Conservation (phyloP, 1,140 invertebrate genomes). For the Trypoxylus dichotomus region DNA sequence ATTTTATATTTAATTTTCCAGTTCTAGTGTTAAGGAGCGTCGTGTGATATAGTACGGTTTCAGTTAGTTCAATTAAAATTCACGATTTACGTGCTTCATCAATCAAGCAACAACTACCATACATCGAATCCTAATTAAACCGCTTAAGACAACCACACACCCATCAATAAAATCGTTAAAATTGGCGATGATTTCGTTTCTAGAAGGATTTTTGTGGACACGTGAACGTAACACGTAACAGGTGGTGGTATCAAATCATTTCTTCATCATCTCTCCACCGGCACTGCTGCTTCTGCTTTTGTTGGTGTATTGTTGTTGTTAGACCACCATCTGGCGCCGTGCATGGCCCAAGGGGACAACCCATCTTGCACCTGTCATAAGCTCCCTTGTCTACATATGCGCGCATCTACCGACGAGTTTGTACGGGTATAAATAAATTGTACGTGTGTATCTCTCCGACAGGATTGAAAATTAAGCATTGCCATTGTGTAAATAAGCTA, state of each 20-base stretch:
- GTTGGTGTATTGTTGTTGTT: not conserved
- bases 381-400: conserved; percentile 9
- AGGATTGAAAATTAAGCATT: not conserved
- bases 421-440: not conserved
- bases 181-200: not conserved
- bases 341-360: conserved; percentile 12
- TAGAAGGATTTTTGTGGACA: not conserved
- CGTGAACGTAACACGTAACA: conserved; percentile 8
- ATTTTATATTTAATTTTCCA: no score
- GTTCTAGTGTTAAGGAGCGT: no score
- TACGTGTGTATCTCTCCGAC: not conserved
- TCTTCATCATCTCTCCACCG: not conserved
- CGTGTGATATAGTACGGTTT: no score
- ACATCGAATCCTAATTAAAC: not conserved
- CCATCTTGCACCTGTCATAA: conserved; percentile 20
- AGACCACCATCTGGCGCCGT: conserved; percentile 10
- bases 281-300: not conserved
- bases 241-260: conserved; percentile 15
- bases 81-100: not conserved
- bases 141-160: not conserved
- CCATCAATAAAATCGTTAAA: conserved; percentile 5
- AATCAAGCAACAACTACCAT: not conserved
- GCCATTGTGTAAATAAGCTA: not conserved
- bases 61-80: no score
- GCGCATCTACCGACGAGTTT: not conserved